phyloP scores from a whole-genome alignment of 2,113 vertebrate species.

The Prunella fulvescens region DNA sequence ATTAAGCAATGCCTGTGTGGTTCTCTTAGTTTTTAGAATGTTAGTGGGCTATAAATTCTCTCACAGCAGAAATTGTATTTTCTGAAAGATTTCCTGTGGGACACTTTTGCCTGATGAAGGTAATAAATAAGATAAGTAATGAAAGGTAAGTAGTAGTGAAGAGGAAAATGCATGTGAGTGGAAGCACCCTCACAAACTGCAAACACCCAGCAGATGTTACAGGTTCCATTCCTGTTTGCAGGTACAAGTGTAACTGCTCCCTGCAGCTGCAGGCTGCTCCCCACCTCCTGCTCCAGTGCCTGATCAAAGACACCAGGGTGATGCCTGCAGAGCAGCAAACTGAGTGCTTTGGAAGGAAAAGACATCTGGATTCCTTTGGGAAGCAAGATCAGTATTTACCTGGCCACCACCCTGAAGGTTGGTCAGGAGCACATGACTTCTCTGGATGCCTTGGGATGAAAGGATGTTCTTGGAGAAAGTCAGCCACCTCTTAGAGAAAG shows the following conservation, averaged over 20 bases:
- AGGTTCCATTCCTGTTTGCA: background rate
- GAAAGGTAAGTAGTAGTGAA: background rate
- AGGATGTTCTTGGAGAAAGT: background rate
- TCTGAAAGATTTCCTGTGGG: slow-evolving; percentile 6
- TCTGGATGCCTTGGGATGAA: background rate
- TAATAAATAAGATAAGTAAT: slow-evolving; percentile 3
- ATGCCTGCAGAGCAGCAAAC: background rate
- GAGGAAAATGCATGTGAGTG: background rate
- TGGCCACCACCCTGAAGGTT: background rate
- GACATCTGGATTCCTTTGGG: background rate
- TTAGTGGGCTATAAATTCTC: background rate
- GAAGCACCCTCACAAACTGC: background rate
- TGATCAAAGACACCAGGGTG: background rate
- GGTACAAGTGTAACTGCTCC: background rate
- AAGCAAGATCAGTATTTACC: background rate
- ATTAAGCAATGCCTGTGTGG: background rate
- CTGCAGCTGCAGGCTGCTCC: background rate
- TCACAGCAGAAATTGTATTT: background rate
- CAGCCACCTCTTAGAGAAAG: background rate
- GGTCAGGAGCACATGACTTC: background rate
- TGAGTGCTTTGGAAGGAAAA: background rate
- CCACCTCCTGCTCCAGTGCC: background rate
- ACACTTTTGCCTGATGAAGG: background rate
- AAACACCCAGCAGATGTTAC: rapidly evolving
- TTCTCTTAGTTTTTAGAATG: background rate